Base-by-base conservation (phyloP, 2,797 vertebrate species). In the Enteromius paludinosus region DNA sequence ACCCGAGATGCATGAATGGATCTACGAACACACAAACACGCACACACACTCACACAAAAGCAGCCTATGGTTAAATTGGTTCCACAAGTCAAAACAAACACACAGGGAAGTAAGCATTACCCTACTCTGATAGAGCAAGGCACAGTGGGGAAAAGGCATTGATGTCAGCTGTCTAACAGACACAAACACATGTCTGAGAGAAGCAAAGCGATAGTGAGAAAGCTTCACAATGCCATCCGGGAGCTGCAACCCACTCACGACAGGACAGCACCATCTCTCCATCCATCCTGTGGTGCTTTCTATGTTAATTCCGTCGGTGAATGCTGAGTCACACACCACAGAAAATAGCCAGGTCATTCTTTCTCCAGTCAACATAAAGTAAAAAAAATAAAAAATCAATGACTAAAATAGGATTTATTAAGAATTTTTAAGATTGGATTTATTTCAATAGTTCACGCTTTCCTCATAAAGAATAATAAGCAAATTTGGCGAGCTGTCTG, bases 11-110 rank as follows among this genome's bases (percentile, higher is more conserved):
- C 23, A 61, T 14, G 56, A 25, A 80, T 59, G 23, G 6, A 71
- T 56, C 20, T 56, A 69, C 45, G 12, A 9, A 59, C 20, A 59
- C 52, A 35, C 45, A 69, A 15, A 28, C 5, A 11, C 4, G 23
- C 35, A 38, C 49, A 33, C 45, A 69, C n/a, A 28, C n/a, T n/a
- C 5, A 11, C 4, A 59, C 38, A 59, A 59, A 23, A 10, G 54
- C 54, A 59, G 11, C n/a, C 23, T 12, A 59, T 14, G 10, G 54
- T 59, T 59, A 25, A 23, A 30, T 28, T 28, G 56, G 56, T 61
- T 61, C 56, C 56, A 59, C 25, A 61, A 61, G 59, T 61, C 25
- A 62, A 62, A 62, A 62, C 59, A 62, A 30, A 62, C 59, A 62
- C 25, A 15, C 3, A 5, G 25, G 25, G 59, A 3, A 62, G 25